A percentile compares a stretch with the other conserved stretches of the same genome.
phyloP scores from a whole-genome alignment of 2,888 invertebrate species.

The Poecilus cupreus region DNA sequence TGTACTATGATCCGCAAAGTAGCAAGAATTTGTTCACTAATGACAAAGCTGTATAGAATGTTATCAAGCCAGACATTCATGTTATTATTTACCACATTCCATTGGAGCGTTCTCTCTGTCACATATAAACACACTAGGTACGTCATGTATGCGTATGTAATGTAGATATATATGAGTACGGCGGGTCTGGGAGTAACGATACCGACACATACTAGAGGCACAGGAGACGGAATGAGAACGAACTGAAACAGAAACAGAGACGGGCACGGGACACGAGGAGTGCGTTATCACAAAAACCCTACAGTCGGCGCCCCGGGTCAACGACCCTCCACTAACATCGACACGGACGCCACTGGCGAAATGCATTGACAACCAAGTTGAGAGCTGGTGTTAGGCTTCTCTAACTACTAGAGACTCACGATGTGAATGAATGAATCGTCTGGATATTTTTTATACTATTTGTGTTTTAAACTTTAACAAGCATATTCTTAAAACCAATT shows the following conservation, averaged over 20 bases:
- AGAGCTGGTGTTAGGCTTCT: too few species aligned
- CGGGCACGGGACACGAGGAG: slow-evolving; percentile 1
- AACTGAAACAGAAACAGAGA: slow-evolving; percentile 40
- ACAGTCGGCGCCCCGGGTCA: slow-evolving; percentile 55
- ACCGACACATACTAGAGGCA: slow-evolving; percentile 4
- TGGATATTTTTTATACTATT: too few species aligned
- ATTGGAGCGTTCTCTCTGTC: neutral
- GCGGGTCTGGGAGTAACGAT: slow-evolving; percentile 3
- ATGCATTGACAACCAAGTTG: neutral
- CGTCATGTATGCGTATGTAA: slow-evolving; percentile 33
- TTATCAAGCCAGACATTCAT: neutral
- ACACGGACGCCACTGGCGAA: slow-evolving; percentile 34
- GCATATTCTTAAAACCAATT: too few species aligned
- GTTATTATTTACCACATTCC: neutral
- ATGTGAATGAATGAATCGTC: too few species aligned
- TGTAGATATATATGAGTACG: slow-evolving; percentile 5
- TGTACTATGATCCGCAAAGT: too few species aligned
- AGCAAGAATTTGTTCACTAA: too few species aligned
- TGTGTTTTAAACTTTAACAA: too few species aligned
- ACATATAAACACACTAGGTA: slow-evolving; percentile 30
- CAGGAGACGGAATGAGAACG: neutral
- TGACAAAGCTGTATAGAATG: neutral
- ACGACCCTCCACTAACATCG: slow-evolving; percentile 9
- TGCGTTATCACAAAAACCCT: slow-evolving; percentile 55
- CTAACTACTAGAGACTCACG: too few species aligned